A percentile compares a stretch with the other conserved stretches of the same genome.
Conservation (phyloP, 2,113 vertebrate genomes). For the Hydrochoerus hydrochaeris region DNA sequence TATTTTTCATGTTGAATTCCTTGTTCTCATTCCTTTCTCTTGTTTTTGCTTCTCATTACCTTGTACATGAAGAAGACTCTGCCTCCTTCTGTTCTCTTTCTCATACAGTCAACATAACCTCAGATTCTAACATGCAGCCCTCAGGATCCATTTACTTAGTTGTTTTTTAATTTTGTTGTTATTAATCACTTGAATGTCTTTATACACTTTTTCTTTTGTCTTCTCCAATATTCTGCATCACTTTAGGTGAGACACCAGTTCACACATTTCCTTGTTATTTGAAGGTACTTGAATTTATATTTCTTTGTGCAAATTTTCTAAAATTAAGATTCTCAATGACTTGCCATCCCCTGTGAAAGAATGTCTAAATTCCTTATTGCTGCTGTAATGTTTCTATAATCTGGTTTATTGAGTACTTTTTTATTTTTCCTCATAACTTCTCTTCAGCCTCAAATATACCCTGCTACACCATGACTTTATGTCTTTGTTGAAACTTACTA, state of each 20-base stretch:
- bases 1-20: neutral
- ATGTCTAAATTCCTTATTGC: neutral
- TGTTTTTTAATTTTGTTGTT: neutral
- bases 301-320: neutral
- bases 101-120: neutral
- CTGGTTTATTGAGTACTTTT: neutral
- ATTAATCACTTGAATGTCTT: neutral
- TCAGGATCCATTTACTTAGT: neutral
- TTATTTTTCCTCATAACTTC: neutral
- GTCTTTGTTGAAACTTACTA: neutral
- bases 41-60: neutral
- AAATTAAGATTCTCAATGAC: neutral
- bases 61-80: neutral
- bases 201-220: neutral
- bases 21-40: neutral
- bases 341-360: neutral
- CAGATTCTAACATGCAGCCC: neutral
- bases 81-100: neutral
- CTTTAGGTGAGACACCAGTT: neutral
- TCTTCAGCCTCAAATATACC: neutral
- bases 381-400: neutral
- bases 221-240: neutral
- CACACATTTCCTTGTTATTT: neutral
- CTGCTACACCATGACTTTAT: neutral
- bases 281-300: slow-evolving; percentile 19